phyloP scores from a whole-genome alignment of 1,140 invertebrate genomes.

The Ceratina australensis region DNA sequence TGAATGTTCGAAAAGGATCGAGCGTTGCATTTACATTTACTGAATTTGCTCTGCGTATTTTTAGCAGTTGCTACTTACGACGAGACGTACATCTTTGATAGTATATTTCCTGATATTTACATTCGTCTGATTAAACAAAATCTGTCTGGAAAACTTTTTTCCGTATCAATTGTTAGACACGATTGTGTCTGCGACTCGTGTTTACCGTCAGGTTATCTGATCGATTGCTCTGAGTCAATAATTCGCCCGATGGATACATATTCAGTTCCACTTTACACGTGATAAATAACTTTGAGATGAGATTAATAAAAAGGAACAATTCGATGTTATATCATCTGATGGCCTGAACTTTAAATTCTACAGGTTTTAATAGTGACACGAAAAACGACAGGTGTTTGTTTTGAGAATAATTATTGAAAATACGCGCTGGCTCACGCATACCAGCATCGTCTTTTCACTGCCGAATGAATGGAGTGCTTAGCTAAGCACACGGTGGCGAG shows the following conservation, averaged over 20 bases:
- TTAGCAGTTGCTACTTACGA: neutral
- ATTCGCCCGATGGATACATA: slow-evolving; percentile 11
- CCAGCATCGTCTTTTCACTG: slow-evolving; percentile 65
- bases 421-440: slow-evolving; percentile 42
- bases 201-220: slow-evolving; percentile 46
- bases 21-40: neutral
- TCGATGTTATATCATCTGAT: too few relatives aligned
- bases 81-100: neutral
- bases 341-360: neutral
- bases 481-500: slow-evolving; percentile 66
- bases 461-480: slow-evolving; percentile 67
- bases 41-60: neutral
- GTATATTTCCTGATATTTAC: slow-evolving; percentile 11
- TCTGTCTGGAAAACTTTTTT: slow-evolving; percentile 35
- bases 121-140: slow-evolving; percentile 22
- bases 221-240: slow-evolving; percentile 43
- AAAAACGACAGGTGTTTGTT: neutral
- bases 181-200: slow-evolving; percentile 22
- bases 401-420: slow-evolving; percentile 35
- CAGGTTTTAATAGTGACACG: neutral
- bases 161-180: slow-evolving; percentile 9
- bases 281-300: slow-evolving; percentile 29
- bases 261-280: slow-evolving; percentile 20
- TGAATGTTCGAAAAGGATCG: neutral
- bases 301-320: neutral